These are phyloP conservation scores for Linepithema humile DNA, from an alignment of 1,140 invertebrate genomes.

Conservation along the genomic window DNA sequence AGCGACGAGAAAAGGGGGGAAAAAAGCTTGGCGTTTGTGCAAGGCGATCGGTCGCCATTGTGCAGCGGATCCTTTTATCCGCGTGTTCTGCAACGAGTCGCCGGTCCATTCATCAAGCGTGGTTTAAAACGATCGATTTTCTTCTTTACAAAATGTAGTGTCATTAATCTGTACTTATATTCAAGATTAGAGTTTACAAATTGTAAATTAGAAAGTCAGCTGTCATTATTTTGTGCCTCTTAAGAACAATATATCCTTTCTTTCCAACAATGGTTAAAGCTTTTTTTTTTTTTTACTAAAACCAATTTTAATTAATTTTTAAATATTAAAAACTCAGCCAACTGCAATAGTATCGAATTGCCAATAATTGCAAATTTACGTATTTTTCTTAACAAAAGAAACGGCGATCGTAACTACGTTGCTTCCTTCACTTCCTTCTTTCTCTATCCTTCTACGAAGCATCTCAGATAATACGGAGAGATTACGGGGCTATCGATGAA, in stretches of 20 bases:
- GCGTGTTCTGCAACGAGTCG: constrained; percentile 10
- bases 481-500: constrained; percentile 13
- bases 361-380: background rate
- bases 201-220: background rate
- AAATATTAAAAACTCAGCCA: background rate
- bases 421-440: background rate
- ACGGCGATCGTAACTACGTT: background rate
- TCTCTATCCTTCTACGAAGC: background rate
- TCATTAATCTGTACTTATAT: constrained; percentile 1
- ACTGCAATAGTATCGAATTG: background rate
- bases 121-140: constrained; percentile 9
- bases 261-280: no score
- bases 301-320: background rate
- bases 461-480: background rate
- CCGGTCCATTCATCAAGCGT: background rate
- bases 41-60: background rate
- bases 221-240: no score
- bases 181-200: background rate
- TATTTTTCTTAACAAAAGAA: background rate
- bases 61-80: constrained; percentile 17
- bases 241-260: no score
- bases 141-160: background rate
- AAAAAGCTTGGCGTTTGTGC: background rate
- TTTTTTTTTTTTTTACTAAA: background rate
- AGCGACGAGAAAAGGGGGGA: background rate